These are phyloP conservation scores for Galerucella nymphaeae DNA, from an alignment of 2,888 invertebrate genomes.

Conservation along the genomic window DNA sequence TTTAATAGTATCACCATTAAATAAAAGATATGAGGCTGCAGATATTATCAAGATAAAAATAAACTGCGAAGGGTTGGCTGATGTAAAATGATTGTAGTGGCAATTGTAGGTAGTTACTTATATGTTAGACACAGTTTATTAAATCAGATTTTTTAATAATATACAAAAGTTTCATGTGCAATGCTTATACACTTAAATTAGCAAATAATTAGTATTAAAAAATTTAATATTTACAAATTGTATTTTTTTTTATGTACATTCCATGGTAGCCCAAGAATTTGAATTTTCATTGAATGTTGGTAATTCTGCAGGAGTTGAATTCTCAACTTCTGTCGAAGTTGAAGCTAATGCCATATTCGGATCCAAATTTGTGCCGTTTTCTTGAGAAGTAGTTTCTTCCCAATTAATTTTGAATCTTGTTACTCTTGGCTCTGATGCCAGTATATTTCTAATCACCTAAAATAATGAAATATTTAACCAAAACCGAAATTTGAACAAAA, in stretches of 20 bases:
- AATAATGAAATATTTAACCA: conserved; percentile 36
- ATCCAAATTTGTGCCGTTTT: conserved; percentile 63
- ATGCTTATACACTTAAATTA: background rate
- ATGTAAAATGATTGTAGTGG: no score
- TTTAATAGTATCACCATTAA: no score
- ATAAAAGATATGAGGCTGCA: no score
- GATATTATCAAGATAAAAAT: no score
- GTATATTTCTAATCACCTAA: conserved; percentile 78
- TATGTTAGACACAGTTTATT: background rate
- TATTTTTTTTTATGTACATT: conserved; percentile 63
- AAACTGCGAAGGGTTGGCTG: no score
- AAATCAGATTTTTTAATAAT: background rate
- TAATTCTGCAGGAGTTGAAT: conserved; percentile 54
- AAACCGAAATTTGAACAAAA: background rate
- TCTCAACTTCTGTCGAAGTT: conserved; percentile 61
- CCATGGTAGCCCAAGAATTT: conserved; percentile 74
- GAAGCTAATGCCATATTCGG: conserved; percentile 65
- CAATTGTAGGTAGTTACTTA: no score
- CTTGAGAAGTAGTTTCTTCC: conserved; percentile 77
- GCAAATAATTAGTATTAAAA: background rate
- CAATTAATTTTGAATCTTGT: conserved; percentile 98
- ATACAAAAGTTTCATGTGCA: background rate
- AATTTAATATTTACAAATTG: background rate
- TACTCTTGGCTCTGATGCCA: conserved; percentile 92
- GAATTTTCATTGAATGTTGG: conserved; percentile 72